phyloP scores from a whole-genome alignment of 2,113 vertebrate genomes.

The Rattus rattus region DNA sequence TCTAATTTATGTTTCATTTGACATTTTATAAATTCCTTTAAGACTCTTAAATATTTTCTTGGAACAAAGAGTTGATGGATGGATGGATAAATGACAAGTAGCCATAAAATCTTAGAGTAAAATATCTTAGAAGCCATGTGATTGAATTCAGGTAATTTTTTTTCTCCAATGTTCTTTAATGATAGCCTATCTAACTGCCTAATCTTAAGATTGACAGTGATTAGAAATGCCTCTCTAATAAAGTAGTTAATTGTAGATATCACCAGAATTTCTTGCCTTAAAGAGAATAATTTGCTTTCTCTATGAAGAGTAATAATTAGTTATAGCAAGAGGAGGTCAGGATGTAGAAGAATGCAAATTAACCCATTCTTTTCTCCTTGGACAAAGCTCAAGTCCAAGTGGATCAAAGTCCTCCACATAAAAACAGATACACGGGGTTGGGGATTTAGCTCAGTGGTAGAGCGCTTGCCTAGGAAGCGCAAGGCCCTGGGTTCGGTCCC shows the following conservation, averaged over 20 bases:
- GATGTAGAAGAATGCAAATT: no score
- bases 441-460: no score
- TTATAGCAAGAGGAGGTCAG: neutral
- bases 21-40: conserved; percentile 1
- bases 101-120: neutral
- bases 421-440: no score
- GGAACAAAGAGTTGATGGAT: conserved; percentile 29
- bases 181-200: neutral
- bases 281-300: neutral
- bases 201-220: neutral
- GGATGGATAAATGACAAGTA: neutral
- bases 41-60: conserved; percentile 43
- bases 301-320: neutral
- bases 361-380: no score
- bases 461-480: no score
- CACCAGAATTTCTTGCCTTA: neutral
- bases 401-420: no score
- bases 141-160: conserved; percentile 1
- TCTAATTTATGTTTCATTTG: conserved; percentile 48
- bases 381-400: no score
- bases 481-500: no score
- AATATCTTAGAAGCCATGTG: neutral
- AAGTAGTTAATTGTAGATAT: neutral
- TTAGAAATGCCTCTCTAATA: neutral
- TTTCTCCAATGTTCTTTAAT: neutral